These are phyloP conservation scores for Cephus rjabovi DNA, from an alignment of 2,888 invertebrate species.

Conservation along the genomic window DNA sequence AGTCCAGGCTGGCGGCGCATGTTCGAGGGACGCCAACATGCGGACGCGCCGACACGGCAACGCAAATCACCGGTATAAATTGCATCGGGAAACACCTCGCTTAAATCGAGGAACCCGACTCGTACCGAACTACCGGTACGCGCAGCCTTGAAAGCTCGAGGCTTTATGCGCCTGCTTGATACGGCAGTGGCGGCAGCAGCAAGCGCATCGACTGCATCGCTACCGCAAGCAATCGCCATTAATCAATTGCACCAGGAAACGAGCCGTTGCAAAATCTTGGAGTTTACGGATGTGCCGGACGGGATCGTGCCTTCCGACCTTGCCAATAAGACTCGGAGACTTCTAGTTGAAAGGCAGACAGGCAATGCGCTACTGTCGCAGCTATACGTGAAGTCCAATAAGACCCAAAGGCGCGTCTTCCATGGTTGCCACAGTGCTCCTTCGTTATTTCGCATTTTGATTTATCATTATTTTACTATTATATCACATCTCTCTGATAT, in stretches of 20 bases:
- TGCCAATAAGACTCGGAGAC: constrained; percentile 28
- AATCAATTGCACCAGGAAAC: constrained; percentile 57
- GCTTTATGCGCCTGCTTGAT: background rate
- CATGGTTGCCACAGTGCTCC: background rate
- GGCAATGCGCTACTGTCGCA: background rate
- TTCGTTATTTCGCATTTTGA: background rate
- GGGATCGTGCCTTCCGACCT: constrained; percentile 45
- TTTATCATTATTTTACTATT: background rate
- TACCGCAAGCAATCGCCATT: constrained; percentile 34
- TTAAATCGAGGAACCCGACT: background rate
- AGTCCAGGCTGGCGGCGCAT: background rate
- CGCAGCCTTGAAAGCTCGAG: background rate
- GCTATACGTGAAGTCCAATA: background rate
- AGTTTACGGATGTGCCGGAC: constrained; percentile 48
- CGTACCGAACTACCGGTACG: background rate
- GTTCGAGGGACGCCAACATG: background rate
- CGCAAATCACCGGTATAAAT: background rate
- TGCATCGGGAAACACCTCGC: background rate
- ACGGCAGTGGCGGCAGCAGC: background rate
- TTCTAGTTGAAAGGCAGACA: background rate
- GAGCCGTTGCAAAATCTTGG: constrained; percentile 51
- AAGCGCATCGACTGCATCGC: background rate
- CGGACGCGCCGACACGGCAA: background rate
- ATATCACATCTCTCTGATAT: background rate
- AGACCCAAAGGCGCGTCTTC: background rate